A percentile compares a stretch with the other conserved stretches of the same genome.
These are phyloP conservation scores for Crossaster papposus DNA, from an alignment of 53 echinoderm and acorn worm species.

Conservation along the genomic window DNA sequence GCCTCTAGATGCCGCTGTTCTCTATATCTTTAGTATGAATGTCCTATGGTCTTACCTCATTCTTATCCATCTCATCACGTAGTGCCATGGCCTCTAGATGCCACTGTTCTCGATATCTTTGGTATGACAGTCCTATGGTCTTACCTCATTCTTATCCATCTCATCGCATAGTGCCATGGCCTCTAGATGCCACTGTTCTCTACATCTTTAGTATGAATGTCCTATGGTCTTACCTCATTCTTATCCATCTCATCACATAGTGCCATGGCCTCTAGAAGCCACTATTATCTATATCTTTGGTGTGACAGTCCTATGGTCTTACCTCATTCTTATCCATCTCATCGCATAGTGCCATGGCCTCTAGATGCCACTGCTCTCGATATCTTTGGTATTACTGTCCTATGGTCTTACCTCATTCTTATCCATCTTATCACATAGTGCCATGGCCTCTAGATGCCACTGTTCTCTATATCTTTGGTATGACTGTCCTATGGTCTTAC, in stretches of 20 bases:
- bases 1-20: constrained; percentile 93
- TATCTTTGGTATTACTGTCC: constrained; percentile 90
- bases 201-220: constrained; percentile 64
- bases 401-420: constrained; percentile 85
- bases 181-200: constrained; percentile 90
- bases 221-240: constrained; percentile 73
- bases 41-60: constrained; percentile 70
- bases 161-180: constrained; percentile 90
- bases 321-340: constrained; percentile 99
- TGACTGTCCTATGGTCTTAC: constrained; percentile 79
- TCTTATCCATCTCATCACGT: constrained; percentile 97
- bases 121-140: constrained; percentile 18
- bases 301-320: not conserved
- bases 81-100: constrained; percentile 92
- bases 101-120: constrained; percentile 83
- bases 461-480: constrained; percentile 86
- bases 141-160: constrained; percentile 97
- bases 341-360: constrained; percentile 86
- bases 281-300: constrained; percentile 83
- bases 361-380: constrained; percentile 87
- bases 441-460: constrained; percentile 88
- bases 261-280: constrained; percentile 90
- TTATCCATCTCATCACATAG: constrained; percentile 97
- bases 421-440: constrained; percentile 96
- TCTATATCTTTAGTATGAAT: constrained; percentile 69